phyloP scores from a whole-genome alignment of 2,888 invertebrate genomes.

The Aporophyla nigra region DNA sequence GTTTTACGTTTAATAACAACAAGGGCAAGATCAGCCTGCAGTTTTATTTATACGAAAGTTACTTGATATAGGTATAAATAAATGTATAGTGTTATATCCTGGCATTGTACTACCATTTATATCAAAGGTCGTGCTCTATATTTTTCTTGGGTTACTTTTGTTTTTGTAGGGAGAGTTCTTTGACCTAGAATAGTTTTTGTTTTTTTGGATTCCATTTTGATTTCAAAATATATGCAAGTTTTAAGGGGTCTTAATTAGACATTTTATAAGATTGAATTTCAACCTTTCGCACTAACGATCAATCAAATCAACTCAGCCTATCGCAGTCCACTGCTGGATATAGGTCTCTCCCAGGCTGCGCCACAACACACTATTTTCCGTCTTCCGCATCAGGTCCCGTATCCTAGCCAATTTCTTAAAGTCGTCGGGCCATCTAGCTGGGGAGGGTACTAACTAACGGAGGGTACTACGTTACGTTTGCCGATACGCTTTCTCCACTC shows the following conservation, averaged over 20 bases:
- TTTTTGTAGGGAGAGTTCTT: neutral
- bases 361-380: too few species aligned
- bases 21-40: conserved; percentile 74
- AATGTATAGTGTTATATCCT: conserved; percentile 39
- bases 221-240: neutral
- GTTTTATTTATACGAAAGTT: conserved; percentile 66
- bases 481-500: too few species aligned
- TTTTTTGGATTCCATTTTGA: neutral
- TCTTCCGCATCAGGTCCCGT: too few species aligned
- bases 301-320: too few species aligned
- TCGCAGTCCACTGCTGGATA: too few species aligned
- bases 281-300: neutral
- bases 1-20: conserved; percentile 67
- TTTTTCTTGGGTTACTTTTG: conserved; percentile 33
- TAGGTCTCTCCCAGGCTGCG: too few species aligned
- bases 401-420: too few species aligned
- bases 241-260: too few species aligned
- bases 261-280: too few species aligned
- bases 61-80: conserved; percentile 17
- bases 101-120: conserved; percentile 70
- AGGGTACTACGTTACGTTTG: too few species aligned
- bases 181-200: neutral
- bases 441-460: too few species aligned
- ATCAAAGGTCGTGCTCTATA: conserved; percentile 49
- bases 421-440: too few species aligned